These are phyloP conservation scores for Artemia sinica DNA, from an alignment of 2,888 invertebrate species.

Conservation along the genomic window DNA sequence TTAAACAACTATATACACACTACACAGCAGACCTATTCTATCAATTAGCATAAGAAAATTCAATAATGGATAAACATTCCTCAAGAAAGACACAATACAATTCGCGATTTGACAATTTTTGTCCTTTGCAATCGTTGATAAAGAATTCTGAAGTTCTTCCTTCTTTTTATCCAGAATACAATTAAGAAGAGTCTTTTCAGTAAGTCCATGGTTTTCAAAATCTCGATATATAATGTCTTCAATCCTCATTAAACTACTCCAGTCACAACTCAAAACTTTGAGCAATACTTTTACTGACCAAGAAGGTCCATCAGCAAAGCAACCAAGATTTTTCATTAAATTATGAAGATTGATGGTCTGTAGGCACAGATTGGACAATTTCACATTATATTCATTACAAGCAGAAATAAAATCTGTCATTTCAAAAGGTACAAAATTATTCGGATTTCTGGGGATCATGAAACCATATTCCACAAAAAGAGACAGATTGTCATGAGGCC, in stretches of 20 bases:
- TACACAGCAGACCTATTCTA: too few species aligned
- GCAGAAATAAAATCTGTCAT: not conserved
- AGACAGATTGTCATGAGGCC: constrained; percentile 57
- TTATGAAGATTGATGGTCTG: not conserved
- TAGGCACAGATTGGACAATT: not conserved
- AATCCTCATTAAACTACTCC: not conserved
- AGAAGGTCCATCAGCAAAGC: not conserved
- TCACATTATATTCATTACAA: not conserved
- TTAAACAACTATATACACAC: too few species aligned
- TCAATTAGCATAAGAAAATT: not conserved
- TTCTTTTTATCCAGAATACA: not conserved
- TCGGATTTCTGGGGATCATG: constrained; percentile 44
- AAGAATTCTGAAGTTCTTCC: not conserved
- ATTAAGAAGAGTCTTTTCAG: not conserved
- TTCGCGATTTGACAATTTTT: not conserved
- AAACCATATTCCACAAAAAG: constrained; percentile 78
- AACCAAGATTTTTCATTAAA: not conserved
- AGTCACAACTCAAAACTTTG: not conserved
- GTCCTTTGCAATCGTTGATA: not conserved
- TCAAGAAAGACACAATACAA: not conserved
- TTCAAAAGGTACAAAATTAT: constrained; percentile 45
- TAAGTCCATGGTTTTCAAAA: not conserved
- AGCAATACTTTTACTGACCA: not conserved
- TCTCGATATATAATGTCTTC: not conserved
- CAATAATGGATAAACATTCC: not conserved